Base-by-base conservation (phyloP, 53 echinoderm and acorn worm species). In the Echinarachnius parma region DNA sequence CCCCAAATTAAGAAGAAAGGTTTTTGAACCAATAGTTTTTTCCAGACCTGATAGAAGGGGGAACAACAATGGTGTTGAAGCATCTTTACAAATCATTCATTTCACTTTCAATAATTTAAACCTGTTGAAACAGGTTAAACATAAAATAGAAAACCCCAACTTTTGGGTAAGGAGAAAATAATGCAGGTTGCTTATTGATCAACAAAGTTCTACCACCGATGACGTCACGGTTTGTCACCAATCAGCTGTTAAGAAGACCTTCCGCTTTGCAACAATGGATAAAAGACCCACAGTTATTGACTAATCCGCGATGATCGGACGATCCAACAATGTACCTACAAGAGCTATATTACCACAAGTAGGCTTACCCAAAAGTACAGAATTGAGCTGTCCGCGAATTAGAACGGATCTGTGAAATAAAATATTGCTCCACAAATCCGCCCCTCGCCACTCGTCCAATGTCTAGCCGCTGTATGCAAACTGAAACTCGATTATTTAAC, bases 381-480 rank as follows among this genome's bases (percentile, higher is more conserved):
- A 62, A 62, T 39, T 62, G 62, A 62, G 37, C 34, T 62, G 36
- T 35, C 2, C 21, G 36, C 11, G 8, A 35, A 62, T 37, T 9
- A 39, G 7, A 7, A 39, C 7, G 13, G 7, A 7, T 9, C 25
- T 37, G 21, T 36, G 7, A 62, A 62, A 35, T 62, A 39, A 62
- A 62, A 62, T 62, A 37, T 35, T 2, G 24, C 62, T 11, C 9
- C 25, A 62, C 36, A 35, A 60, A 16, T 31, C 32, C 21, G 25
- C 23, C 36, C 34, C 37, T 62, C 30, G 34, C 34, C 39, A 21
- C 23, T 35, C 37, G 62, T 39, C 62, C 34, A 62, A 62, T 62
- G 62, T 62, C 34, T 62, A 37, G 34, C 62, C 34, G 15, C 25
- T 62, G 62, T 62, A 62, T 62, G 34, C 62, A 19, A 21, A 62